Evolutionary conservation across 2,797 vertebrate species (phyloP).

Genomic region (Macropus fuliginosus): DNA sequence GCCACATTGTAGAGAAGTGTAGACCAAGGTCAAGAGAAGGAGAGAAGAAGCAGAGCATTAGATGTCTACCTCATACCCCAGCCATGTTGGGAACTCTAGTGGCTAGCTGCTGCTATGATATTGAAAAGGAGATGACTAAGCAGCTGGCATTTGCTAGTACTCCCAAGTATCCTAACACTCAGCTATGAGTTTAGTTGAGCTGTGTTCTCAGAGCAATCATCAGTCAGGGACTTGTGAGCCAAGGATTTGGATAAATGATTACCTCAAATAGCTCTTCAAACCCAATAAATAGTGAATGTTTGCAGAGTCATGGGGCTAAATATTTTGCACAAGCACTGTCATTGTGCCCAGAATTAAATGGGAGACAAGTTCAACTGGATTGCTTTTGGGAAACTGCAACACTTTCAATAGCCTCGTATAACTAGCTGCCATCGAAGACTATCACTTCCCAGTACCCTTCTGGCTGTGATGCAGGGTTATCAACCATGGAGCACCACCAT

Average conservation of each 20-base stretch:
- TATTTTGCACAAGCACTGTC: neutral
- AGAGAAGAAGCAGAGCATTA: neutral
- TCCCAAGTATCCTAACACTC: neutral
- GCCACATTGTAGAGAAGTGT: neutral
- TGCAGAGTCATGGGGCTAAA: neutral
- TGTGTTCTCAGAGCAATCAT: neutral
- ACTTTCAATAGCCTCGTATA: neutral
- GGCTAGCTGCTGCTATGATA: neutral
- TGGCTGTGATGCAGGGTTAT: neutral
- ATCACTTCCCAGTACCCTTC: neutral
- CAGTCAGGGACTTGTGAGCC: neutral
- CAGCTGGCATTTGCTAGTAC: neutral
- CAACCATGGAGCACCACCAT: neutral
- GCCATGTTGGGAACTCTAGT: neutral
- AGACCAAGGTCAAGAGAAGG: neutral
- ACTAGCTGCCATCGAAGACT: neutral
- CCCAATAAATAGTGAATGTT: neutral
- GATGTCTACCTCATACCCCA: too few species aligned
- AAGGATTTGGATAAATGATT: neutral
- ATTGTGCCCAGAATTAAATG: neutral
- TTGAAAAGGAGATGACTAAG: neutral
- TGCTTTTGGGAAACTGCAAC: neutral
- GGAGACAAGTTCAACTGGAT: neutral
- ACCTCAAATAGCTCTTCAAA: neutral
- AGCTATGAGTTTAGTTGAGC: neutral